Base-by-base conservation (phyloP, 2,888 invertebrate species). In the Beris morrisii region DNA sequence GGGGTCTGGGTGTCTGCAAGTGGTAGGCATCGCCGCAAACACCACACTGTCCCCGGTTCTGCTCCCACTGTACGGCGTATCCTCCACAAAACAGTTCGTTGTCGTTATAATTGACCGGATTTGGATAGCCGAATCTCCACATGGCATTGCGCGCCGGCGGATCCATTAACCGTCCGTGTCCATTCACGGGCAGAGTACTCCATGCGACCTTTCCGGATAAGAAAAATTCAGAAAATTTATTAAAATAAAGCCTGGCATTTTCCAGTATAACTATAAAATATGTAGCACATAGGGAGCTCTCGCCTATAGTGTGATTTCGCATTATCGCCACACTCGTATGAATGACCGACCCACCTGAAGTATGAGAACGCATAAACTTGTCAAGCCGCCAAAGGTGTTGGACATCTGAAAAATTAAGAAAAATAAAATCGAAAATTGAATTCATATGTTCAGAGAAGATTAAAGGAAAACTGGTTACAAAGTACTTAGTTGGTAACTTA, bases 121-220 rank as follows among this genome's bases (percentile, higher is more conserved):
- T 95, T n/a, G 92, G 91, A 81, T 90, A 96, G 0, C 96, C 96
- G 76, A 92, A 92, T 68, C 96, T 84, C 96, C 96, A 97, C 94
- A 95, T 95, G 57, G 92, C 90, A 82, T 95, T 94, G 68, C 96
- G 85, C 0, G 94, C 90, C 3, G 96, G 95, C 0, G 96, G 96
- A 78, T 95, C 93, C 91, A 95, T 92, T 69, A 96, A 82, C 48
- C 95, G 83, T 4, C 95, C 95, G 82, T 94, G 94, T 7, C 91
- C 90, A 70, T 83, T 81, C 0, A 87, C 89, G 5, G 68, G 58
- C 38, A 58, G 15, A 28, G 54, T 30, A 46, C 38, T 58, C 55
- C 61, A 61, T 53, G 65, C 64, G 64, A 69, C 63, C 67, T 69
- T 67, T 32, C 13, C 50, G 69, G 48, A 38, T 61, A 52, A 61